Conservation (phyloP, 2,113 vertebrate genomes). For the Epinephelus cyanopodus region DNA sequence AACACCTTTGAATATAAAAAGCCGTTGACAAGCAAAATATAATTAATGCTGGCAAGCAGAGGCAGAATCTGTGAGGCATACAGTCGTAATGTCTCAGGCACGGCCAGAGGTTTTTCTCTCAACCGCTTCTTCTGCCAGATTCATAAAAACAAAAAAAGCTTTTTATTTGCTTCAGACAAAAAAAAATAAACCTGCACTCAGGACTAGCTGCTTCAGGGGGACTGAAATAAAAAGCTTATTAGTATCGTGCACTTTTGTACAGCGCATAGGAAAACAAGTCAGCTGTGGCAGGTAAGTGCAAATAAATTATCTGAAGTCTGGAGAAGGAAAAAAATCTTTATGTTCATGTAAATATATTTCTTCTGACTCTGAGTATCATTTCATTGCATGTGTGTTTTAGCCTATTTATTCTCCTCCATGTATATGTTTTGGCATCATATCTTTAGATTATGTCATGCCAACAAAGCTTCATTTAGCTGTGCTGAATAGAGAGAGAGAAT, state of each 20-base stretch:
- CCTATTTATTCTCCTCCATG: background rate
- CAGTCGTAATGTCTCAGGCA: slow-evolving; percentile 43
- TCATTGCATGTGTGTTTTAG: background rate
- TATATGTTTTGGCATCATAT: background rate
- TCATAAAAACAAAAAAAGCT: slow-evolving; percentile 8
- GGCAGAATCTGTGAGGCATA: slow-evolving; percentile 48
- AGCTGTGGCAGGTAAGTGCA: background rate
- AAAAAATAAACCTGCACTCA: slow-evolving; percentile 19
- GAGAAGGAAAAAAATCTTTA: background rate
- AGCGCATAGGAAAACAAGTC: background rate
- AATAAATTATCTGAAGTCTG: slow-evolving; percentile 2
- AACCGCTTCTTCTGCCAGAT: slow-evolving; percentile 42
- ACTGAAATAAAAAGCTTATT: slow-evolving; percentile 11
- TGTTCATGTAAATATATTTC: background rate
- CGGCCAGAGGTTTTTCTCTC: slow-evolving; percentile 51
- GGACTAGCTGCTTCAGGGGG: slow-evolving; percentile 20
- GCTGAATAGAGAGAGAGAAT: background rate
- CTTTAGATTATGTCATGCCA: background rate
- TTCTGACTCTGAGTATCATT: background rate
- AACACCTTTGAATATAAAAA: slow-evolving; percentile 50
- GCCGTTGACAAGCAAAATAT: slow-evolving; percentile 41
- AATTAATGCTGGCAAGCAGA: slow-evolving; percentile 55
- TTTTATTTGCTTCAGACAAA: slow-evolving; percentile 40
- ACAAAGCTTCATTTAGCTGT: slow-evolving; percentile 5
- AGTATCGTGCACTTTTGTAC: background rate